Evolutionary conservation across 2,888 invertebrate species (phyloP).

Genomic region (Stenolophus ochropezus): DNA sequence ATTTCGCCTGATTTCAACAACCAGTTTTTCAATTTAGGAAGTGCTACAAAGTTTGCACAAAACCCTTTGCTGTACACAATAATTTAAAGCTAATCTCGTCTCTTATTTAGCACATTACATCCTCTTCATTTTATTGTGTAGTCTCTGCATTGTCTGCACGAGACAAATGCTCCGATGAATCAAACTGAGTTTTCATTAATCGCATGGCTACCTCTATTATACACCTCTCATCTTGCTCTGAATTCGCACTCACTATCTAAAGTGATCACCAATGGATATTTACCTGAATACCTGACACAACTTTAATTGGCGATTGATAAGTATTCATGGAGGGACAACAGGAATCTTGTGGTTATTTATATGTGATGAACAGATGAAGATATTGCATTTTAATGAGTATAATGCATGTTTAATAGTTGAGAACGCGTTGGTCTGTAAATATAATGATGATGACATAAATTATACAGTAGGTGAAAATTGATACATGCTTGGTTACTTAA

Average conservation of each 20-base stretch:
- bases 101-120: not conserved
- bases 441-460: conserved; percentile 27
- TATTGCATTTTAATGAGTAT: conserved; percentile 26
- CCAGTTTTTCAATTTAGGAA: not conserved
- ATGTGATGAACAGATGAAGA: conserved; percentile 3
- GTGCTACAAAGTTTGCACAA: not conserved
- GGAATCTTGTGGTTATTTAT: conserved; percentile 10
- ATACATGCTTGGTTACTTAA: not conserved
- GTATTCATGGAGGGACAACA: not conserved
- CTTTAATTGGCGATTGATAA: conserved; percentile 1
- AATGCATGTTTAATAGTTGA: not conserved
- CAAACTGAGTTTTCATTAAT: conserved; percentile 39
- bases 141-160: conserved; percentile 2
- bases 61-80: not conserved
- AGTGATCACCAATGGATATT: not conserved
- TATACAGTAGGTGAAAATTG: not conserved
- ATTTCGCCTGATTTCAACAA: too few species aligned
- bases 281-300: not conserved
- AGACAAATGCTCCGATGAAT: conserved; percentile 16
- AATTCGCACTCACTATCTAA: conserved; percentile 24
- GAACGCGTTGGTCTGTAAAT: conserved; percentile 12
- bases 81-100: not conserved
- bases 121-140: conserved; percentile 14
- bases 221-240: not conserved
- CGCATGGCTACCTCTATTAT: conserved; percentile 18